Evolutionary conservation across 1,140 invertebrate genomes (phyloP).

Genomic region (Bombus balteatus): DNA sequence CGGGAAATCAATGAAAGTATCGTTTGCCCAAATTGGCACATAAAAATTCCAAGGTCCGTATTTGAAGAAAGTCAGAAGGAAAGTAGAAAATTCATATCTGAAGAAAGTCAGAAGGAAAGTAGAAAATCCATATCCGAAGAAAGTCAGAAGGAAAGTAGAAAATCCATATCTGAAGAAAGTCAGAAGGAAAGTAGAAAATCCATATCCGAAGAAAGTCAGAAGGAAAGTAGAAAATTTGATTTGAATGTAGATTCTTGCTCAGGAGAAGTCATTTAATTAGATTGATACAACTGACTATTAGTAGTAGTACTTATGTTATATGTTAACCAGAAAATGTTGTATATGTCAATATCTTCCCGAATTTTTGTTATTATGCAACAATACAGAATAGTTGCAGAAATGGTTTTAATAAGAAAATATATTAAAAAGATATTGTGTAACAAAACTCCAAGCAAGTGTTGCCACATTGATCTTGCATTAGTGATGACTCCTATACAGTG

Average conservation of each 20-base stretch:
- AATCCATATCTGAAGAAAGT: too few species aligned
- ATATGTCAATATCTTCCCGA: too few species aligned
- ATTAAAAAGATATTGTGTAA: too few species aligned
- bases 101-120: too few species aligned
- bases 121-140: too few species aligned
- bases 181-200: too few species aligned
- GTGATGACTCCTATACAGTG: background rate
- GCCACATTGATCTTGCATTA: background rate
- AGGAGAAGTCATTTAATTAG: too few species aligned
- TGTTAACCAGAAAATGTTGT: background rate
- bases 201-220: too few species aligned
- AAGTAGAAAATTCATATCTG: background rate
- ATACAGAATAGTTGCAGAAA: background rate
- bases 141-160: too few species aligned
- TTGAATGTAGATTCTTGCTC: background rate
- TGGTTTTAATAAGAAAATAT: background rate
- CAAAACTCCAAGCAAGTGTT: background rate
- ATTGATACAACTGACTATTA: background rate
- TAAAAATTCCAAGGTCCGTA: conserved; percentile 23
- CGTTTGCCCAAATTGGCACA: background rate
- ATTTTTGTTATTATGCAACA: background rate
- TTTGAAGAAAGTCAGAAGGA: conserved; percentile 11
- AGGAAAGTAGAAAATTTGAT: background rate
- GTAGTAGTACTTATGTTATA: background rate
- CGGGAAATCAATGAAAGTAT: background rate